Conservation (phyloP, 2,113 vertebrate genomes). For the Rhinolophus ferrumequinum region DNA sequence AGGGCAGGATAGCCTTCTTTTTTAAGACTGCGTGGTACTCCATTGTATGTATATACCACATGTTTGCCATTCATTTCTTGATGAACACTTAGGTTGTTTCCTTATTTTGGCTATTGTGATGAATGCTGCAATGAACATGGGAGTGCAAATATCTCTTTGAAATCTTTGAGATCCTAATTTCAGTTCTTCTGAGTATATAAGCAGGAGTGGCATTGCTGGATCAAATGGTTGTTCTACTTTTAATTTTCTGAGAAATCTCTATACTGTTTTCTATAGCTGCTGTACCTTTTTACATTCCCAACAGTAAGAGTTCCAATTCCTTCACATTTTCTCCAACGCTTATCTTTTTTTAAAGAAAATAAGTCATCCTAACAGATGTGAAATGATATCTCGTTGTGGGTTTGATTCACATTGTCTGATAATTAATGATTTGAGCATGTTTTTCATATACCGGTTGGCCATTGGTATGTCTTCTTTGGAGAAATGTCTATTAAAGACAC, state of each 20-base stretch:
- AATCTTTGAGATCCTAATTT: too few relatives aligned
- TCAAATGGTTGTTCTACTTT: too few relatives aligned
- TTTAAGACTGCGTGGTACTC: neutral
- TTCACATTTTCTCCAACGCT: neutral
- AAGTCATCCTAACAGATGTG: neutral
- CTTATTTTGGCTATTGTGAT: neutral
- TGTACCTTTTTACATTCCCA: neutral
- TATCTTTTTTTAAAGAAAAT: too few relatives aligned
- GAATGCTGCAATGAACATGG: too few relatives aligned
- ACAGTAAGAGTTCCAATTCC: neutral
- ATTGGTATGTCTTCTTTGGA: neutral
- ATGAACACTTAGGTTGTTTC: neutral
- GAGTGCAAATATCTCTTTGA: too few relatives aligned
- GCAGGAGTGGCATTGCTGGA: too few relatives aligned
- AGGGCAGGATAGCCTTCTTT: neutral
- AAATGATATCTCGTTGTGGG: neutral
- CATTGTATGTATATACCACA: neutral
- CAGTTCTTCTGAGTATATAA: too few relatives aligned
- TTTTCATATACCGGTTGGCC: neutral
- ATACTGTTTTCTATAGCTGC: neutral
- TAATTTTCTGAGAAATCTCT: too few relatives aligned
- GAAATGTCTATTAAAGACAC: neutral
- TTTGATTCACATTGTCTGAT: neutral
- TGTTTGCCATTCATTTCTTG: neutral
- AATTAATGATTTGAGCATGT: neutral